These are phyloP conservation scores for Argynnis bischoffii DNA, from an alignment of 2,888 invertebrate genomes.

Conservation along the genomic window DNA sequence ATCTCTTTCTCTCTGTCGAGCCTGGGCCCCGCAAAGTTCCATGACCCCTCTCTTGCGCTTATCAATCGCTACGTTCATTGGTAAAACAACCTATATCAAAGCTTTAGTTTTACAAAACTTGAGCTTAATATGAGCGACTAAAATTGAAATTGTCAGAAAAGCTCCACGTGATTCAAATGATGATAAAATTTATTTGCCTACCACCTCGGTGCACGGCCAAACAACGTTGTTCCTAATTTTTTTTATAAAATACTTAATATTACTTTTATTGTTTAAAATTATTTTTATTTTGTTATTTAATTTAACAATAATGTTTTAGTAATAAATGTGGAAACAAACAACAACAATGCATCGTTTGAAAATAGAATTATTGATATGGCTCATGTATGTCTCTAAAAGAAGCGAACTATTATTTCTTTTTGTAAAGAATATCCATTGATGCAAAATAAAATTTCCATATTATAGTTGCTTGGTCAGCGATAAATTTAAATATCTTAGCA, in stretches of 20 bases:
- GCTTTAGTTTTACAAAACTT: conserved; percentile 27
- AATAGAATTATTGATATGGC: too few species aligned
- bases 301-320: neutral
- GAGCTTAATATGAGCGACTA: conserved; percentile 26
- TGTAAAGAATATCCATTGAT: too few species aligned
- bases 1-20: conserved; percentile 47
- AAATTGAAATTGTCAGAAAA: conserved; percentile 31
- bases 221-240: conserved; percentile 24
- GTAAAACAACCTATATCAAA: conserved; percentile 53
- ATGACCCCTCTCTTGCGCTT: conserved; percentile 76
- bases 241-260: neutral
- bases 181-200: conserved; percentile 58
- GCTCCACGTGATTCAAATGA: conserved; percentile 35
- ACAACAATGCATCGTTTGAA: too few species aligned
- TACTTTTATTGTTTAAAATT: neutral
- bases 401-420: too few species aligned
- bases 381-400: too few species aligned
- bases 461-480: too few species aligned
- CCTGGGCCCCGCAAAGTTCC: conserved; percentile 68
- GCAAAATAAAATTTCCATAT: too few species aligned
- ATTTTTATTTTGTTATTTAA: neutral
- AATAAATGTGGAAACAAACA: neutral
- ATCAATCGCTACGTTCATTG: conserved; percentile 56
- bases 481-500: too few species aligned
- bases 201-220: conserved; percentile 42